Conservation (phyloP, 2,888 invertebrate species). For the Brachyptera risi region DNA sequence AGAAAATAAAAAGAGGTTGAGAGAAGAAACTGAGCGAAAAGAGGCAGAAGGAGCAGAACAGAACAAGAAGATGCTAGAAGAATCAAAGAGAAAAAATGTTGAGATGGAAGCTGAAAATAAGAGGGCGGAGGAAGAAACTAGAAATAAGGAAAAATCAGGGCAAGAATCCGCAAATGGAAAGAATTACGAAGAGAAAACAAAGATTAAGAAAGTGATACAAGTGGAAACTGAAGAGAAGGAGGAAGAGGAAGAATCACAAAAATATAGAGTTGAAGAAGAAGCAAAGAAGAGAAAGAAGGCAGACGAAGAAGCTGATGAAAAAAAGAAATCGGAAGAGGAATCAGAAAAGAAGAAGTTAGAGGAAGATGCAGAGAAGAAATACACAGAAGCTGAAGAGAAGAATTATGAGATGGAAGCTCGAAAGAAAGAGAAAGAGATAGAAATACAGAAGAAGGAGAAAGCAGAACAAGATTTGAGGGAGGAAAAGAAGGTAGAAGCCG, state of each 20-base stretch:
- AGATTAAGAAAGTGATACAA: slow-evolving; percentile 32
- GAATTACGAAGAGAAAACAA: slow-evolving; percentile 28
- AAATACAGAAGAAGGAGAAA: slow-evolving; percentile 39
- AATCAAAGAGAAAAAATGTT: slow-evolving; percentile 31
- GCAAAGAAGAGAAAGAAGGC: slow-evolving; percentile 30
- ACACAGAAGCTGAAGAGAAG: slow-evolving; percentile 40
- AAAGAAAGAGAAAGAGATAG: slow-evolving; percentile 41
- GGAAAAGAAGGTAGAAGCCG: slow-evolving; percentile 36
- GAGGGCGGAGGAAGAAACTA: slow-evolving; percentile 27
- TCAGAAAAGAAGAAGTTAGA: slow-evolving; percentile 44
- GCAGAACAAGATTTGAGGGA: slow-evolving; percentile 35
- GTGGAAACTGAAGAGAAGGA: slow-evolving; percentile 27
- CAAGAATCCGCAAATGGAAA: slow-evolving; percentile 31
- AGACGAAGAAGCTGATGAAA: slow-evolving; percentile 34
- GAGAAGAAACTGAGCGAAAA: slow-evolving; percentile 27
- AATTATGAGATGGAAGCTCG: slow-evolving; percentile 44
- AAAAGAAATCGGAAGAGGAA: slow-evolving; percentile 34
- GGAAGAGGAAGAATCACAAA: slow-evolving; percentile 33
- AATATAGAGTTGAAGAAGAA: slow-evolving; percentile 32
- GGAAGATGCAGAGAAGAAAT: slow-evolving; percentile 43
- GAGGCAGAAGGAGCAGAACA: slow-evolving; percentile 26
- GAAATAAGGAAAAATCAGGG: slow-evolving; percentile 32
- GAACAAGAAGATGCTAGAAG: slow-evolving; percentile 25
- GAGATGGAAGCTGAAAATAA: slow-evolving; percentile 31
- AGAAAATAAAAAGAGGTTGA: slow-evolving; percentile 31